Base-by-base conservation (phyloP, 2,888 invertebrate species). In the Dendrolimus houi region DNA sequence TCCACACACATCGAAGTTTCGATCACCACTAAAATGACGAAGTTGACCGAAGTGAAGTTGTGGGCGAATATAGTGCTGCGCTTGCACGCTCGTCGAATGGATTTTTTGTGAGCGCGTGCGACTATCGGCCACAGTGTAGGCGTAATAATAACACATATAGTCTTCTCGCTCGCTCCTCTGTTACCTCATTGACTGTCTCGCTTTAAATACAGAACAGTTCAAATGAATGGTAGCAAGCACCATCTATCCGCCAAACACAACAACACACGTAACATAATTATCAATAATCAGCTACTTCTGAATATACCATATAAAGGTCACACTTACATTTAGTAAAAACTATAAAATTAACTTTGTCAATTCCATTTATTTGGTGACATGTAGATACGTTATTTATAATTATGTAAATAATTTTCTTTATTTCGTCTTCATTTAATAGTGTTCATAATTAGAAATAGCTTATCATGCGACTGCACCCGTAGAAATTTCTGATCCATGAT, bases 11-110 rank as follows among this genome's bases (percentile, higher is more conserved):
- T 85, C 85, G 81, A 85, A 77, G 88, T 82, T 88, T 83, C 82
- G 84, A 85, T 83, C 86, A 89, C 86, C 85, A 90, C 90, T 90
- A 85, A 47, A 86, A 86, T 85, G 85, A 85, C 84, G 85, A 79
- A 86, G 83, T 85, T 85, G 80, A 88, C 83, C 87, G 87, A 78
- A 84, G 83, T 89, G 90, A 90, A 90, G 89, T 90, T 87, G 88
- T 88, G 84, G 86, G 87, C 83, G 90, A 89, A 83, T 84, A 85
- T 81, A 86, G 83, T 81, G 83, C 82, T 82, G 88, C 86, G 87
- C 85, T 75, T 84, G 87, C 86, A 87, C 80, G 81, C 81, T 85
- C 71, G 74, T 80, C 81, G 80, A 79, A 78, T 83, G 77, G 74
- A 75, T 84, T 87, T 88, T 89, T 85, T 86, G 79, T 86, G 71